Conservation (phyloP, 2,797 vertebrate genomes). For the Sebastes steindachneri region DNA sequence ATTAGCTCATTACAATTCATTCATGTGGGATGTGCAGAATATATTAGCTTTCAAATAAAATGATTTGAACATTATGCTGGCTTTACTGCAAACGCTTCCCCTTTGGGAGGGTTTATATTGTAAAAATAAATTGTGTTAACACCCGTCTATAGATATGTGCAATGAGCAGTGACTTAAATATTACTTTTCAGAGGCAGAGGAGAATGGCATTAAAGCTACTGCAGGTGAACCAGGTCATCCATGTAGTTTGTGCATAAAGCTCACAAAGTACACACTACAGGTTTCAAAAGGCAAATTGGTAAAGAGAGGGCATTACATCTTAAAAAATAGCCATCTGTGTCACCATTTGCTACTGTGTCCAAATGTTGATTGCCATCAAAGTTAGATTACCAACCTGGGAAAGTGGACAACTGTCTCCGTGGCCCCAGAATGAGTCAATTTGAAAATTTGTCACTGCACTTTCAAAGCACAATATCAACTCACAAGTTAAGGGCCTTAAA, state of each 20-base stretch:
- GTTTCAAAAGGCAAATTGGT: neutral
- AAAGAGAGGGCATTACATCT: neutral
- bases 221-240: neutral
- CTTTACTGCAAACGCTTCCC: constrained; percentile 6
- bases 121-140: constrained; percentile 13
- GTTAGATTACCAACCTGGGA: neutral
- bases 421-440: no score
- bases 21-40: constrained; percentile 47
- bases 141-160: constrained; percentile 5
- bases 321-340: neutral
- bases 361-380: neutral
- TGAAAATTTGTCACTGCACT: no score
- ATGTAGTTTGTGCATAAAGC: neutral
- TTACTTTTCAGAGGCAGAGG: neutral
- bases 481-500: no score
- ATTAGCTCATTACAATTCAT: constrained; percentile 53
- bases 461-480: no score
- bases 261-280: neutral
- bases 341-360: neutral
- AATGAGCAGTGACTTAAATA: neutral
- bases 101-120: constrained; percentile 18
- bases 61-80: constrained; percentile 43
- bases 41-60: constrained; percentile 43
- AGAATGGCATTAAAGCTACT: neutral
- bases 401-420: neutral